These are phyloP conservation scores for Taeniopygia guttata DNA, from an alignment of 2,797 vertebrate species.

Conservation along the genomic window DNA sequence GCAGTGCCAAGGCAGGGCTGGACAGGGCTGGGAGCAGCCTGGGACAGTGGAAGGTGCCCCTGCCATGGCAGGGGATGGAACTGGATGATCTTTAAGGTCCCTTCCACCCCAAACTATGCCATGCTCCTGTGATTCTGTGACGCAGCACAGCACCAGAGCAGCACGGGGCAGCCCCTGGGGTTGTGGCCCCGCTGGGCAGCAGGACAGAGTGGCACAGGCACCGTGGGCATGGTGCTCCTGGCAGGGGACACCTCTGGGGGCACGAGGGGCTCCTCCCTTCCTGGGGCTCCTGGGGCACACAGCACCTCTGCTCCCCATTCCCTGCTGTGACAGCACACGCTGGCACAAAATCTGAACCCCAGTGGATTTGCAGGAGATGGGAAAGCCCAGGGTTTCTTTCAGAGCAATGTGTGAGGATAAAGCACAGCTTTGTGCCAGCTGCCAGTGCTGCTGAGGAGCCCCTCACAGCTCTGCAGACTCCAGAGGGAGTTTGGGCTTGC, in stretches of 20 bases:
- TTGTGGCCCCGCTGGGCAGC: accelerated
- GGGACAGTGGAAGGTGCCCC: background rate
- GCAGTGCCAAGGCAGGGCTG: background rate
- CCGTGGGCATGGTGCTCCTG: accelerated
- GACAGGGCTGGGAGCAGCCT: background rate
- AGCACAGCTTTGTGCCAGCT: background rate
- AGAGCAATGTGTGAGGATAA: accelerated
- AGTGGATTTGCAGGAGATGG: background rate
- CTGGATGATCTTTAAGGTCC: background rate
- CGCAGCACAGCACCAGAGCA: background rate
- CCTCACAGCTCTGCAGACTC: background rate
- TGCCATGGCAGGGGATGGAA: background rate
- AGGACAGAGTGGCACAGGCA: accelerated
- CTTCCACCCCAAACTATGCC: background rate
- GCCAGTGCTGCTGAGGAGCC: background rate
- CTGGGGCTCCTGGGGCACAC: background rate
- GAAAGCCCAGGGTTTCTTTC: background rate
- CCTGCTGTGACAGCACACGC: accelerated
- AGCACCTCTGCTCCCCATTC: background rate
- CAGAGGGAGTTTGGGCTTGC: background rate
- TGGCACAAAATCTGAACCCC: accelerated
- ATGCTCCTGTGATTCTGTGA: background rate
- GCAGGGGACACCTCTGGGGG: accelerated
- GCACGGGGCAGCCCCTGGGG: background rate
- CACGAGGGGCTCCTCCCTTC: accelerated